A percentile compares a stretch with the other conserved stretches of the same genome.
These are phyloP conservation scores for Aplocera efformata DNA, from an alignment of 2,888 invertebrate genomes.

Conservation along the genomic window DNA sequence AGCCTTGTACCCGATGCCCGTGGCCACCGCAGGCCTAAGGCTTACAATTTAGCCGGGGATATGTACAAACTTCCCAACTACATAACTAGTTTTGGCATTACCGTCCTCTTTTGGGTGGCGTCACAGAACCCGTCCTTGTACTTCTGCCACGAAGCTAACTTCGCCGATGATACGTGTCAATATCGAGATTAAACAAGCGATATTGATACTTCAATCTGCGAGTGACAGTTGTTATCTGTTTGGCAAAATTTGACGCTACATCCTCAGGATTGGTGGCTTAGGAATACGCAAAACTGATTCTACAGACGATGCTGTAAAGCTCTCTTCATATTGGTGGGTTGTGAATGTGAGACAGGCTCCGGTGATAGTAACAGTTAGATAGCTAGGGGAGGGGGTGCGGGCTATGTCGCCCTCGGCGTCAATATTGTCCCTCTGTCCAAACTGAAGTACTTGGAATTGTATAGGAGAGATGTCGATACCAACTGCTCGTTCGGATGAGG, in stretches of 20 bases:
- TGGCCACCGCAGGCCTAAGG: constrained; percentile 22
- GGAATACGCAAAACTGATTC: too few relatives aligned
- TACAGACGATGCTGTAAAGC: too few relatives aligned
- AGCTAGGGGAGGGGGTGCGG: constrained; percentile 11
- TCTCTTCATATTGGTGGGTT: too few relatives aligned
- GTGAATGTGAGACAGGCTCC: too few relatives aligned
- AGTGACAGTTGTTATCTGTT: too few relatives aligned
- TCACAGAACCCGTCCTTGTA: neutral
- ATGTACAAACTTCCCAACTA: constrained; percentile 24
- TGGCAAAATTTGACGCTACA: too few relatives aligned
- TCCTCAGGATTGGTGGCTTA: too few relatives aligned
- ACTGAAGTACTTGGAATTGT: constrained; percentile 18
- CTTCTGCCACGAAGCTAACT: neutral
- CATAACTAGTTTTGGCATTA: constrained; percentile 38
- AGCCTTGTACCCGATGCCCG: neutral
- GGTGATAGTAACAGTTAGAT: neutral
- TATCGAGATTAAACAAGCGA: too few relatives aligned
- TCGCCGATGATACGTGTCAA: too few relatives aligned
- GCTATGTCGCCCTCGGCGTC: constrained; percentile 49
- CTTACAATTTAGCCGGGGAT: constrained; percentile 29
- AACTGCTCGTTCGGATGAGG: too few relatives aligned
- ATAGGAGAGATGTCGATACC: constrained; percentile 6
- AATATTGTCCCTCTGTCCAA: constrained; percentile 52
- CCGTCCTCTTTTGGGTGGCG: constrained; percentile 19
- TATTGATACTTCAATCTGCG: too few relatives aligned